These are phyloP conservation scores for Colletes gigas DNA, from an alignment of 1,140 invertebrate species.

Conservation along the genomic window DNA sequence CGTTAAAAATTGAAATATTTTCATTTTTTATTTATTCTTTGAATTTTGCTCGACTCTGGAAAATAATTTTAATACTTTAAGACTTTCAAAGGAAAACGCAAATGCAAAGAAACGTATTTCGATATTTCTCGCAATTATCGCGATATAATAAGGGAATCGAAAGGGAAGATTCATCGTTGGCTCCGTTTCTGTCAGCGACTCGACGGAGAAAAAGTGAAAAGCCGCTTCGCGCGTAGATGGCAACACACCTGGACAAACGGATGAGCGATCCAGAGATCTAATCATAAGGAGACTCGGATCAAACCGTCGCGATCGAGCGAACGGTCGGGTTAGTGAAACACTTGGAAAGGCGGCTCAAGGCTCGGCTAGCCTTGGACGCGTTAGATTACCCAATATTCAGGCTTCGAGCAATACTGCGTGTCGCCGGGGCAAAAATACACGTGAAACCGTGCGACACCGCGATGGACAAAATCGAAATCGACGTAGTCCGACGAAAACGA, in stretches of 20 bases:
- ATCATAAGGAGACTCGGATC: constrained; percentile 44
- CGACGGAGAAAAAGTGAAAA: neutral
- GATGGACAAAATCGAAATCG: neutral
- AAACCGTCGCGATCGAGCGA: constrained; percentile 56
- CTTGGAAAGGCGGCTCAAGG: constrained; percentile 81
- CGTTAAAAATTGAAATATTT: too few species aligned
- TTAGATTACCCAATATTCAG: constrained; percentile 81
- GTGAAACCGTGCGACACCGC: constrained; percentile 60
- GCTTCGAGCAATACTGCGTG: constrained; percentile 63
- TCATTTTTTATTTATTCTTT: too few species aligned
- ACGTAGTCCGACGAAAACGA: neutral
- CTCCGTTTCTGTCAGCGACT: neutral
- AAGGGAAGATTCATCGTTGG: neutral
- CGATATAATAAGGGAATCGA: neutral
- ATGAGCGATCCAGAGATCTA: constrained; percentile 44
- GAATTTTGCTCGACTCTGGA: too few species aligned
- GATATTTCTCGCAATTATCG: too few species aligned
- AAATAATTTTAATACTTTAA: too few species aligned
- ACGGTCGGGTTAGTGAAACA: constrained; percentile 75
- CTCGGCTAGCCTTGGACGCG: constrained; percentile 80
- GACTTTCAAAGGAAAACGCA: too few species aligned
- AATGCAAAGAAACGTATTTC: too few species aligned
- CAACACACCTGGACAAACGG: constrained; percentile 30
- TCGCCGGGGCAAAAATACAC: constrained; percentile 61
- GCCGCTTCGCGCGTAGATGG: neutral